These are phyloP conservation scores for Zaprionus taronus DNA, from an alignment of 1,140 invertebrate genomes.

Conservation along the genomic window DNA sequence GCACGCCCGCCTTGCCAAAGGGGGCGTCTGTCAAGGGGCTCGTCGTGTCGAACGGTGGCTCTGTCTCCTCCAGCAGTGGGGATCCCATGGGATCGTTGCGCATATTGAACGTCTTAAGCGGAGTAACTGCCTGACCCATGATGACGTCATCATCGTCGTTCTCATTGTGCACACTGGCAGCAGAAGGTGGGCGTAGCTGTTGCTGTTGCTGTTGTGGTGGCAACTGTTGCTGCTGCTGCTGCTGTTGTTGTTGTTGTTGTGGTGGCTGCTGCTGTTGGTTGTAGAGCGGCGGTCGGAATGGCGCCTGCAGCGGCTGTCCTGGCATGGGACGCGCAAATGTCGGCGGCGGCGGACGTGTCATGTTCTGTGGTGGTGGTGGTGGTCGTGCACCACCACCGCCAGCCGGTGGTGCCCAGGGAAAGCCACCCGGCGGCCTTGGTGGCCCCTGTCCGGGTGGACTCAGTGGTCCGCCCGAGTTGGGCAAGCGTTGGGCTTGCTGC, in stretches of 20 bases:
- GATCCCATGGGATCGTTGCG: conserved; percentile 71
- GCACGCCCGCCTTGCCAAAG: conserved; percentile 16
- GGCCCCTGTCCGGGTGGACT: conserved; percentile 75
- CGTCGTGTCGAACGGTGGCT: conserved; percentile 66
- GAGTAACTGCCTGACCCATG: conserved; percentile 77
- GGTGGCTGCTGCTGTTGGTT: conserved; percentile 90
- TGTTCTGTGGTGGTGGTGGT: conserved; percentile 70
- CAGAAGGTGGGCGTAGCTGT: conserved; percentile 65
- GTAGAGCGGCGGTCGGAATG: conserved; percentile 71
- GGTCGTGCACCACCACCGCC: conserved; percentile 63
- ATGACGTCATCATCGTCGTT: conserved; percentile 83
- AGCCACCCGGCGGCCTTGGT: conserved; percentile 70
- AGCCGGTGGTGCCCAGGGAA: conserved; percentile 67
- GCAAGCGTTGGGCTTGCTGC: conserved; percentile 59
- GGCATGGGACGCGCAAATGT: conserved; percentile 67
- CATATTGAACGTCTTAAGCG: conserved; percentile 61
- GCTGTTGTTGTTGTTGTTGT: conserved; percentile 61
- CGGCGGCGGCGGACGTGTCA: conserved; percentile 65
- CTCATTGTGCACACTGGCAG: conserved; percentile 60
- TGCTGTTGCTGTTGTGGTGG: conserved; percentile 45
- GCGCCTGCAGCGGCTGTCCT: conserved; percentile 67
- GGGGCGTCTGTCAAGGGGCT: conserved; percentile 26
- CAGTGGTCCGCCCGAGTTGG: conserved; percentile 60
- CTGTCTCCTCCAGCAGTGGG: conserved; percentile 67
- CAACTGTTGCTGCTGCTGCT: conserved; percentile 39